phyloP scores from a whole-genome alignment of 2,888 invertebrate genomes.

The Bombyx huttoni region DNA sequence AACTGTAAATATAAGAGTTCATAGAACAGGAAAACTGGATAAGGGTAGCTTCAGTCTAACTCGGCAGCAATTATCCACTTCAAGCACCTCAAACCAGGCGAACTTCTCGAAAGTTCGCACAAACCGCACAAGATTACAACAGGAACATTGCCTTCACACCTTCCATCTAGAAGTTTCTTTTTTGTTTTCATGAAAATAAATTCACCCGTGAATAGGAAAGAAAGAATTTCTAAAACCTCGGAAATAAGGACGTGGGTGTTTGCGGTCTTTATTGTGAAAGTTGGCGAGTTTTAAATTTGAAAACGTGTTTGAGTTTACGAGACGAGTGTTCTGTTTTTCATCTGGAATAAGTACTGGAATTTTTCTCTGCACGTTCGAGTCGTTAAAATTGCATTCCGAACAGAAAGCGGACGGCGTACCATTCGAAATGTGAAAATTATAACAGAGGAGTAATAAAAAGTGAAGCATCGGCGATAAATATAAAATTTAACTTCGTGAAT shows the following conservation, averaged over 20 bases:
- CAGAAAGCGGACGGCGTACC: background rate
- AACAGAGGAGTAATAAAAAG: background rate
- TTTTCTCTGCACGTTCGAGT: background rate
- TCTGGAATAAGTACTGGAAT: background rate
- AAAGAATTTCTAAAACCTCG: constrained; percentile 6
- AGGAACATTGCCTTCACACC: constrained; percentile 11
- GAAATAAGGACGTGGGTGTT: constrained; percentile 3
- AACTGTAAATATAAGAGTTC: background rate
- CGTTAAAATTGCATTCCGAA: background rate
- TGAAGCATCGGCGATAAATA: background rate
- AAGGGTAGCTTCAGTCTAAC: background rate
- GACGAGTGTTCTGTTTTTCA: background rate
- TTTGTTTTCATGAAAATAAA: constrained; percentile 14
- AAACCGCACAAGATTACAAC: constrained; percentile 15
- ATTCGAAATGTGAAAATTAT: background rate
- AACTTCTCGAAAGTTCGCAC: constrained; percentile 11
- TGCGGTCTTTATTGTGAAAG: constrained; percentile 15
- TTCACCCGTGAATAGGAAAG: constrained; percentile 10
- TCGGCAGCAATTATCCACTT: background rate
- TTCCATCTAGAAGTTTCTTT: background rate
- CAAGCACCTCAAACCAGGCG: constrained; percentile 7
- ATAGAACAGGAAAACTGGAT: background rate
- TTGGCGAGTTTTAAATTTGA: constrained; percentile 6
- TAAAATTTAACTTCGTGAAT: background rate
- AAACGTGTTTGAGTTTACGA: background rate